Base-by-base conservation (phyloP, 1,140 invertebrate genomes). In the Drosophila navojoa region DNA sequence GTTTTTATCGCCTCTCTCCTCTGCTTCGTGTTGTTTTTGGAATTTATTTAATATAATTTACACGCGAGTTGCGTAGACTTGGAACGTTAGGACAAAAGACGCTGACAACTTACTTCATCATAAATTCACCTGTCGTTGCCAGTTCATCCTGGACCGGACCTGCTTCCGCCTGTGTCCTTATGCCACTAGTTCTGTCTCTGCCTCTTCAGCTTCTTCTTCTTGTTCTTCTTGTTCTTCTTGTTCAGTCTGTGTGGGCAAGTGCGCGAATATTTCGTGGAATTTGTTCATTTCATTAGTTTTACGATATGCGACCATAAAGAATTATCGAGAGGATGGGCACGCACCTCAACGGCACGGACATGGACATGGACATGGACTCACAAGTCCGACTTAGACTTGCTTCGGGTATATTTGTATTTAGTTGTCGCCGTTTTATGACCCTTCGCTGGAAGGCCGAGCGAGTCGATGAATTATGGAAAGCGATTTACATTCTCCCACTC, bases 211-310 rank as follows among this genome's bases (percentile, higher is more conserved):
- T 16, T 11, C 19, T 25, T n/a, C 42, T 16, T 16, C 15, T 5
- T 2, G 15, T 16, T 44, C 42, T 53, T 38, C 19, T 25, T n/a
- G n/a, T 16, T 16, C 15, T 5, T 2, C 42, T 16, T 44, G n/a
- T 53, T 38, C 35, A 13, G 59, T 53, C 57, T 82, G 76, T 64
- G 73, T 68, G 59, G 68, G 68, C 81, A 84, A 85, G 81, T 86
- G 76, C 84, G 84, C 84, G 67, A 87, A 87, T 90, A 87, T 75
- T 87, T 87, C 84, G 84, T 87, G 79, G 84, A 87, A 87, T 84
- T 89, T 47, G 6, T 25, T 60, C 11, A 84, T 90, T 90, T 87
- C 84, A 87, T 87, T 87, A 90, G 79, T 87, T 87, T 87, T 84
- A 87, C 77, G 85, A 89, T 70, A 60, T 54, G 59, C 68, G 55